Base-by-base conservation (phyloP, 2,888 invertebrate genomes). In the Hydrotaea cyrtoneurina region DNA sequence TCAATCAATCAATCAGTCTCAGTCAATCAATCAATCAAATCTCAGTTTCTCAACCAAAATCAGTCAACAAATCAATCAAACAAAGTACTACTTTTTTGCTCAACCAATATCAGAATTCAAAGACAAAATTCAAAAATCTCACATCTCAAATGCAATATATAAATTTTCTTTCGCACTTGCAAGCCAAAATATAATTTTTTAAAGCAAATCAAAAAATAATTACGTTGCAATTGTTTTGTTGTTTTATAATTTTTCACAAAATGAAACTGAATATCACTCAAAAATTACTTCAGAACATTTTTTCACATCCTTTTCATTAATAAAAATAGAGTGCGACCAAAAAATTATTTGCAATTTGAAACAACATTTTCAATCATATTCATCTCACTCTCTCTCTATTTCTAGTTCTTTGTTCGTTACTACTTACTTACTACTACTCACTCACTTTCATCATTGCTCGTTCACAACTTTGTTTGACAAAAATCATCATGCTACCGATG, bases 91-190 rank as follows among this genome's bases (percentile, higher is more conserved):
- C 71, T 78, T 69, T 46, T 76, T 84, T 86, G 87, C 86, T 55
- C 17, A 53, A 21, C 39, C 23, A 53, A 21, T 78, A 85, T 83
- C 79, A 83, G 86, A 88, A 79, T 82, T n/a, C n/a, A n/a, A 88
- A 86, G 87, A 87, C 74, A 83, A 85, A 81, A 83, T 86, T 78
- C 78, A 87, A 88, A 88, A 79, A 87, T 86, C 71, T 73, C 78
- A 83, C 78, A 83, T 83, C 75, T 31, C 64, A 74, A 87, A 85
- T 87, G 86, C 88, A 88, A 86, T 75, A 50, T 85, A 73, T 78
- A 82, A 86, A 66, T 86, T 78, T n/a, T 53, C 31, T 59, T 66
- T 21, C 43, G 84, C 85, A 85, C 85, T n/a, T 71, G 78, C 69
- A 77, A 57, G 57, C 64, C 43, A 62, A 57, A 78, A 59, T 62